Conservation (phyloP, 2,888 invertebrate species). For the Cremastobaeus sp. region DNA sequence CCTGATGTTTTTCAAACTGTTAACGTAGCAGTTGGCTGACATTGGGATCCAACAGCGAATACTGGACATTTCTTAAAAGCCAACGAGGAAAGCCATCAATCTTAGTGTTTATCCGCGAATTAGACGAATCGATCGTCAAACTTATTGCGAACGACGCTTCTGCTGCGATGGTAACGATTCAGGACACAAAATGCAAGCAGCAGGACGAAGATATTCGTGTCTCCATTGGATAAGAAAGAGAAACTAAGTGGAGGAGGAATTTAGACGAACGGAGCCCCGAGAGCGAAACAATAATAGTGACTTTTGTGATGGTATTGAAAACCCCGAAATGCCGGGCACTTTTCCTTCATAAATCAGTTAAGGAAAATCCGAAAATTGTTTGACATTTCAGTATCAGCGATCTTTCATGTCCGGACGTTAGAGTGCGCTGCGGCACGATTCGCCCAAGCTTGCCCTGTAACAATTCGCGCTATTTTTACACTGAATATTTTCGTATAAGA, state of each 20-base stretch:
- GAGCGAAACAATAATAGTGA: constrained; percentile 17
- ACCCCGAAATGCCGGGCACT: constrained; percentile 16
- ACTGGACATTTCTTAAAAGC: constrained; percentile 74
- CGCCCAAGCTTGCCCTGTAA: constrained; percentile 64
- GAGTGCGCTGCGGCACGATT: constrained; percentile 41
- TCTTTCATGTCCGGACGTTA: constrained; percentile 49
- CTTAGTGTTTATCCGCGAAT: constrained; percentile 49
- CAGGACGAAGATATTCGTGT: constrained; percentile 38
- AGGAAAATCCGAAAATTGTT: constrained; percentile 25
- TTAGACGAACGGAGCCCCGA: background rate
- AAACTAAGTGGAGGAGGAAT: constrained; percentile 1
- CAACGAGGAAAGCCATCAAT: constrained; percentile 42
- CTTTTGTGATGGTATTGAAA: constrained; percentile 14
- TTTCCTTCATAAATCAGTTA: constrained; percentile 20
- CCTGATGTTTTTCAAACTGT: constrained; percentile 96
- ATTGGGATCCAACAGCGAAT: constrained; percentile 71
- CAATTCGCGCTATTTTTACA: constrained; percentile 76
- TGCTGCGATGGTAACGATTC: constrained; percentile 39
- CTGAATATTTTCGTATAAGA: constrained; percentile 73
- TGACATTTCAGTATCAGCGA: constrained; percentile 34
- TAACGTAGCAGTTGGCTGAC: constrained; percentile 89
- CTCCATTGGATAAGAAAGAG: constrained; percentile 19
- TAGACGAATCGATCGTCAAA: constrained; percentile 64
- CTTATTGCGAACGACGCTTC: constrained; percentile 64
- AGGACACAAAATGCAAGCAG: constrained; percentile 19